These are phyloP conservation scores for Diplolepis rosae DNA, from an alignment of 2,888 invertebrate species.

Conservation along the genomic window DNA sequence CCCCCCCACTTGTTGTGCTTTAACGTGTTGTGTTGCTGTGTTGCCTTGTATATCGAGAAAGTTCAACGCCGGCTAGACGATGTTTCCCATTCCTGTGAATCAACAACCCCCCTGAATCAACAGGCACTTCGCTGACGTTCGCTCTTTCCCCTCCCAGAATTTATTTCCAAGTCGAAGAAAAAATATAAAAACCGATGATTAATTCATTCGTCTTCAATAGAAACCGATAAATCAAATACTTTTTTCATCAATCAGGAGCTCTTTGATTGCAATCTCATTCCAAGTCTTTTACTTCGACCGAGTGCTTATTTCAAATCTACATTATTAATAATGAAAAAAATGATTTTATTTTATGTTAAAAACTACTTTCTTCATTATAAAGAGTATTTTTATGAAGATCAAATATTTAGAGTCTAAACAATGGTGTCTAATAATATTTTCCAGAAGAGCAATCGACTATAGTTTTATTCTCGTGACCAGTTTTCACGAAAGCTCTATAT, in stretches of 20 bases:
- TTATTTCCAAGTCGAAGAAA: neutral
- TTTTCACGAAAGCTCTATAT: no score
- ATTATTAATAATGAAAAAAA: neutral
- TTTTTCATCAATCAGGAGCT: constrained; percentile 11
- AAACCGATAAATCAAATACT: neutral
- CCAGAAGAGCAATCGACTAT: no score
- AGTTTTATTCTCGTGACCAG: no score
- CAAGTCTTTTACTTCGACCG: neutral
- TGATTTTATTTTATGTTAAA: neutral
- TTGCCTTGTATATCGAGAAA: constrained; percentile 73
- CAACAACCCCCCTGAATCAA: constrained; percentile 64
- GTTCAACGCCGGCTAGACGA: constrained; percentile 74
- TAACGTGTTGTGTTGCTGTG: constrained; percentile 72
- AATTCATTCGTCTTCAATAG: constrained; percentile 11
- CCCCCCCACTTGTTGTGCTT: constrained; percentile 73
- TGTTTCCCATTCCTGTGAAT: constrained; percentile 63
- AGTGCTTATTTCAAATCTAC: neutral
- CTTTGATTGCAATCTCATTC: neutral
- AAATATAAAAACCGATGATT: constrained; percentile 21
- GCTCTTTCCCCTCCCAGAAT: constrained; percentile 20
- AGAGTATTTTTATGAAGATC: neutral
- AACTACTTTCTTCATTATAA: neutral
- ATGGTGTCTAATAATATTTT: no score
- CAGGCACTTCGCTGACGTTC: constrained; percentile 61
- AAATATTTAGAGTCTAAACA: no score